Conservation (phyloP, 1,140 invertebrate species). For the Tetragnatha versicolor region DNA sequence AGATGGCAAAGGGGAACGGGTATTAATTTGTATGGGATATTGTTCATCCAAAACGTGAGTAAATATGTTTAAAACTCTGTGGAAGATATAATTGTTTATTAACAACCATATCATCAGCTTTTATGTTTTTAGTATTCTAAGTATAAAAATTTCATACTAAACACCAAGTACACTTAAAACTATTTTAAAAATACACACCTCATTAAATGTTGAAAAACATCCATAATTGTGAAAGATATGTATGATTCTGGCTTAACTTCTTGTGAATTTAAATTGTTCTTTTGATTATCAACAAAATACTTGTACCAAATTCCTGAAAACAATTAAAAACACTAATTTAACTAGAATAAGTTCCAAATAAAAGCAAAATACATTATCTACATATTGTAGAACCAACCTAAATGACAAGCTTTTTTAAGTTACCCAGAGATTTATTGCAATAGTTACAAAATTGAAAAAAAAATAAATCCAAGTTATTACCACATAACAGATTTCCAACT, state of each 20-base stretch:
- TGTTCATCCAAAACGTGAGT: conserved; percentile 79
- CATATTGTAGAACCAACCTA: no score
- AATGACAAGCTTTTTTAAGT: background rate
- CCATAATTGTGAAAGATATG: conserved; percentile 16
- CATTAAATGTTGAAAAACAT: conserved; percentile 46
- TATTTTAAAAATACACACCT: conserved; percentile 17
- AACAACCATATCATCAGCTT: background rate
- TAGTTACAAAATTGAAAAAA: background rate
- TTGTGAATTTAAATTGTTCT: conserved; percentile 24
- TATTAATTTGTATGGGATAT: conserved; percentile 68
- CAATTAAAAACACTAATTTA: background rate
- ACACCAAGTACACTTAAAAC: background rate
- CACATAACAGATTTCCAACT: conserved; percentile 73
- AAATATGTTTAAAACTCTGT: conserved; percentile 75
- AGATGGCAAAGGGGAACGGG: conserved; percentile 64
- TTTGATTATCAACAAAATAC: conserved; percentile 25
- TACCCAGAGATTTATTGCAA: background rate
- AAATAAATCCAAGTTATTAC: no score
- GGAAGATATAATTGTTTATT: background rate
- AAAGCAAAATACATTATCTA: background rate
- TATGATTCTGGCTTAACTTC: conserved; percentile 34
- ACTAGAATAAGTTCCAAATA: background rate
- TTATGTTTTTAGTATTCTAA: background rate
- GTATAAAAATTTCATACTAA: background rate
- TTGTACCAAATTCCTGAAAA: conserved; percentile 42